phyloP scores from a whole-genome alignment of 2,797 vertebrate genomes.

The Pangasius djambal region DNA sequence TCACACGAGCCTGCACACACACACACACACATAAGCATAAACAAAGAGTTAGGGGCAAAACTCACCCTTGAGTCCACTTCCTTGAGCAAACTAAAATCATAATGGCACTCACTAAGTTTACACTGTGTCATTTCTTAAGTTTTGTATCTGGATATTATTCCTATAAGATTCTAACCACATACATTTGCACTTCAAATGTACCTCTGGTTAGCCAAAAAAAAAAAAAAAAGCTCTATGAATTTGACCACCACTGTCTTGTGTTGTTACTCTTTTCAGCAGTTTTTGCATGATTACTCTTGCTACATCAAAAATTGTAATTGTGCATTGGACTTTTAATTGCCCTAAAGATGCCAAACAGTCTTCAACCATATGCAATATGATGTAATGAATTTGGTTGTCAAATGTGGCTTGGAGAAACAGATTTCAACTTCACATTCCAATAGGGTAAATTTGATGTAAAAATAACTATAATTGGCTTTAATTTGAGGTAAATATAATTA shows the following conservation, averaged over 20 bases:
- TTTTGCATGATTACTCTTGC: background rate
- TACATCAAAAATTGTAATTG: background rate
- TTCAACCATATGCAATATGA: background rate
- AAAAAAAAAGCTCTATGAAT: background rate
- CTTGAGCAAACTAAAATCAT: background rate
- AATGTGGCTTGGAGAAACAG: background rate
- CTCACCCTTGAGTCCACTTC: background rate
- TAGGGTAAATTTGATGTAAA: background rate
- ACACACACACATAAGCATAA: background rate
- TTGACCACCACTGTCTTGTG: background rate
- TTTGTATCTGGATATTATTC: background rate
- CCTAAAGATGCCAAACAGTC: background rate
- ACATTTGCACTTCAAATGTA: background rate
- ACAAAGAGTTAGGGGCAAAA: background rate
- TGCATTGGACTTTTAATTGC: background rate
- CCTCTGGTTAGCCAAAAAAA: background rate
- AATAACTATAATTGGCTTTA: background rate
- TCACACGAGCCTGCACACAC: conserved; percentile 82
- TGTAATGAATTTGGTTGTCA: background rate
- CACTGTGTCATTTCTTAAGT: background rate
- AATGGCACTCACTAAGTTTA: background rate
- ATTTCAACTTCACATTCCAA: background rate
- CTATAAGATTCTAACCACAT: background rate
- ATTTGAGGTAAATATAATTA: too few relatives aligned
- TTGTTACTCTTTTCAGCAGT: background rate